Base-by-base conservation (phyloP, 2,113 vertebrate species). In the Ursus arctos region DNA sequence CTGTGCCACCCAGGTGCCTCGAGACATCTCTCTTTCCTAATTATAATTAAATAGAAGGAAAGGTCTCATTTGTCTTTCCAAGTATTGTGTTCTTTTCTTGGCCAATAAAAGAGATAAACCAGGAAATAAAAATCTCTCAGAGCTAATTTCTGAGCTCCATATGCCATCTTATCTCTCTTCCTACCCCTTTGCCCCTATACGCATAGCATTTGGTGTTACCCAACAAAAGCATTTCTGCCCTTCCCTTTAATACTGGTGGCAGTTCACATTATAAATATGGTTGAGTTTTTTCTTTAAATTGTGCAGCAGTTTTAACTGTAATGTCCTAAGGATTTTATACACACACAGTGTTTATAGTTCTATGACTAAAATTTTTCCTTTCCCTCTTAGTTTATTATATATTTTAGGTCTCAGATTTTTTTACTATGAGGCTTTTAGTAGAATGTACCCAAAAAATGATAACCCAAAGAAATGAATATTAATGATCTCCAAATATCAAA, bases 291-390 rank as follows among this genome's bases (percentile, higher is more conserved):
- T 53, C 4, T 91, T 93, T 69, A n/a, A n/a, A 69, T 36, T n/a
- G 33, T 69, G 67, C 33, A 69, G 8, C n/a, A 69, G 3, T 92
- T 85, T 97, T 88, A 94, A 71, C 33, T 76, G 59, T 88, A 53
- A 57, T 84, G 74, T 72, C 59, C 24, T 65, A 74, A 91, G 49
- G n/a, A 92, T 26, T 96, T 97, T 59, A 77, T 43, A 89, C 12
- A 76, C 26, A 94, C 40, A 95, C 92, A 89, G 19, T 84, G 74
- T 74, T 74, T 24, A 89, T 88, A 95, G 79, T 86, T 97, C 77
- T 93, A 3, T 22, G 40, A 92, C 63, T 86, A 63, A 91, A 85
- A 77, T 63, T 47, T 81, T 94, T 93, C 13, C 36, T 77, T 91
- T 69, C 67, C 67, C n/a, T n/a, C 55, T 87, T 40, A 55, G 14